Base-by-base conservation (phyloP, 2,888 invertebrate species). In the Autographa pulchrina region DNA sequence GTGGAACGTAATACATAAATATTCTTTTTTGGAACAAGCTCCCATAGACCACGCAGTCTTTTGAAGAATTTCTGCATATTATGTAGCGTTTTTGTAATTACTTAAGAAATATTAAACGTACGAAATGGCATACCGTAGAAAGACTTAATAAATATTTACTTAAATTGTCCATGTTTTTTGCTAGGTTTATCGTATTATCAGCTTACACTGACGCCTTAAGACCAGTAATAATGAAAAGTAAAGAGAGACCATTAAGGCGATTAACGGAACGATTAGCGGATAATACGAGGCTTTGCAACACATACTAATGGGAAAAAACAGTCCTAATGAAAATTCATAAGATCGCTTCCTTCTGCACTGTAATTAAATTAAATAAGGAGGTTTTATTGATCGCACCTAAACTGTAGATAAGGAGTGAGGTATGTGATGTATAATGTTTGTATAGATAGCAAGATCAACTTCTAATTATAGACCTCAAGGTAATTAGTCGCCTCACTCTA, bases 281-380 rank as follows among this genome's bases (percentile, higher is more conserved):
- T 70, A 70, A 66, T 75, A 74, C 71, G 68, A 62, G 68, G 62
- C 70, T 75, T 77, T 66, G 60, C 52, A 56, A 82, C 65, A 72
- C 65, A 35, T 38, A 69, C 70, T 78, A 74, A 81, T 84, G 77
- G 78, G 67, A 83, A 75, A 80, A 83, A 78, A 25, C 25, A 25
- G 69, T 75, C 64, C 78, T 78, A 76, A 81, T 83, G 73, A 78
- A 83, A 82, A 85, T 78, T 80, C 78, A 84, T 82, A 32, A 70
- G 58, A 69, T 70, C 62, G 59, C 67, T 38, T 38, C 52, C 74
- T 71, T 76, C 74, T 77, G 74, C 25, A 62, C 43, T 58, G 48
- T 68, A 79, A 79, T 75, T 70, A 67, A 73, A 75, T 82, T 70
- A 61, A 69, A 72, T 65, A 41, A n/a, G 62, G 54, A 63, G 41